A percentile compares a stretch with the other conserved stretches of the same genome.
phyloP scores from a whole-genome alignment of 2,113 vertebrate genomes.

The Tenebrosternarchus preto region DNA sequence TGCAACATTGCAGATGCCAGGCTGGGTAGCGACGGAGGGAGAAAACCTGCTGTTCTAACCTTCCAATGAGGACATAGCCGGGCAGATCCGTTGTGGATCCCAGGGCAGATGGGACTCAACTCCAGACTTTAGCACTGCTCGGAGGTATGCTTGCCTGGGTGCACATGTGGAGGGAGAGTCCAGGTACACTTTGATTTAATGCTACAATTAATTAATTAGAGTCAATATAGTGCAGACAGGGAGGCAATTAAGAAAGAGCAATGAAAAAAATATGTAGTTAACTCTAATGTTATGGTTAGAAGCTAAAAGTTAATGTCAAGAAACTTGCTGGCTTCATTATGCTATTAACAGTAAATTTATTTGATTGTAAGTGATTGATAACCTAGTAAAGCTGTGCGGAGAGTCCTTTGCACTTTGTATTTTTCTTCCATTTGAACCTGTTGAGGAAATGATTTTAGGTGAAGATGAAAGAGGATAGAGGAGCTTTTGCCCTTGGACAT shows the following conservation, averaged over 20 bases:
- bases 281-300: not conserved
- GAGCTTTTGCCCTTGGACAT: not conserved
- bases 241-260: not conserved
- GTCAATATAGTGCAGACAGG: not conserved
- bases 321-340: not conserved
- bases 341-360: not conserved
- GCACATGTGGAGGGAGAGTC: not conserved
- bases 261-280: not conserved
- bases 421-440: not conserved
- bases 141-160: not conserved
- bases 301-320: not conserved
- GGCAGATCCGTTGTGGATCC: not conserved
- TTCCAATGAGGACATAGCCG: not conserved
- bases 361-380: not conserved
- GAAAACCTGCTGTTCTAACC: not conserved
- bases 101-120: not conserved
- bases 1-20: not conserved
- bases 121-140: not conserved
- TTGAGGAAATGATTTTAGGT: not conserved
- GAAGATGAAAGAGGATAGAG: not conserved
- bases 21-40: not conserved
- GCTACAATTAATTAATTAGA: not conserved
- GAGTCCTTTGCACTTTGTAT: not conserved
- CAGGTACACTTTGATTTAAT: not conserved
- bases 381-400: not conserved